phyloP scores from a whole-genome alignment of 2,888 invertebrate genomes.

The Endotricha flammealis region DNA sequence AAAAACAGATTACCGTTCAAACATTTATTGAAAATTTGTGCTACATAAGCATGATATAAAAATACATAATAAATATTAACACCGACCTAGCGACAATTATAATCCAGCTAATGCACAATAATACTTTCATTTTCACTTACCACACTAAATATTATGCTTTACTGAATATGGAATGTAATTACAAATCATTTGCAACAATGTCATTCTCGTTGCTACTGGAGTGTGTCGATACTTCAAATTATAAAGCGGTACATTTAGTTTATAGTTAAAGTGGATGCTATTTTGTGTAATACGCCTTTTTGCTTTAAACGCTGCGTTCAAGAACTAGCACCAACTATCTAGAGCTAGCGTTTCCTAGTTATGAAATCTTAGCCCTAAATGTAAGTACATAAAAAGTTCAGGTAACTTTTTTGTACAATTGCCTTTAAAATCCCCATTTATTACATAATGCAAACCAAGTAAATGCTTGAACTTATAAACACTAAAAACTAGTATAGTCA shows the following conservation, averaged over 20 bases:
- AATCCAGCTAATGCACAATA: constrained; percentile 67
- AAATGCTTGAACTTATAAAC: constrained; percentile 32
- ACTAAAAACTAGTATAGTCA: constrained; percentile 17
- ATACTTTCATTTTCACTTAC: constrained; percentile 69
- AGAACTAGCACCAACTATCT: constrained; percentile 43
- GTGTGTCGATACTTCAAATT: too few relatives aligned
- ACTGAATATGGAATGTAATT: constrained; percentile 48
- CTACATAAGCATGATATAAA: constrained; percentile 77
- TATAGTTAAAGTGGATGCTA: too few relatives aligned
- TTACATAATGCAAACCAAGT: constrained; percentile 24
- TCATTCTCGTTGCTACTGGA: too few relatives aligned
- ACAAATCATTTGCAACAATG: too few relatives aligned
- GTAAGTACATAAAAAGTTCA: constrained; percentile 55
- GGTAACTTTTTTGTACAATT: constrained; percentile 69
- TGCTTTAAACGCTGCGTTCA: constrained; percentile 14
- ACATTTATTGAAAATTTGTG: constrained; percentile 78
- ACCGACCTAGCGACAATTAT: constrained; percentile 65
- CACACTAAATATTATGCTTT: constrained; percentile 37
- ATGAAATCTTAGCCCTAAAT: constrained; percentile 31
- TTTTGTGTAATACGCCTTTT: constrained; percentile 2
- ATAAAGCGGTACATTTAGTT: background rate
- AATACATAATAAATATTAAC: constrained; percentile 77
- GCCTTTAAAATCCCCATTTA: constrained; percentile 16
- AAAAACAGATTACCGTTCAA: constrained; percentile 42
- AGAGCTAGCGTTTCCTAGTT: constrained; percentile 39